These are phyloP conservation scores for Caradrina kadenii DNA, from an alignment of 2,888 invertebrate species.

Conservation along the genomic window DNA sequence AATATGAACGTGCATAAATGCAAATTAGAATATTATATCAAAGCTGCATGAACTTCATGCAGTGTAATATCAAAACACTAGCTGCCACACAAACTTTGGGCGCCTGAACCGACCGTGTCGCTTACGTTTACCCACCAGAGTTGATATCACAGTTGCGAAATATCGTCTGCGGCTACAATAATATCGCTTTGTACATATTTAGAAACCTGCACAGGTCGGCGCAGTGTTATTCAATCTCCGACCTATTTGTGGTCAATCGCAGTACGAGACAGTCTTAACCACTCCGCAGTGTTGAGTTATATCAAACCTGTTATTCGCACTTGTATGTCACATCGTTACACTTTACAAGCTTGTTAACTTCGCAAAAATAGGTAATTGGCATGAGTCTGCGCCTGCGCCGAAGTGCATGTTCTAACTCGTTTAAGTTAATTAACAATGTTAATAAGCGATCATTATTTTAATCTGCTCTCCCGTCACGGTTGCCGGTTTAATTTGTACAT, in stretches of 20 bases:
- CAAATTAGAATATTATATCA: slow-evolving; percentile 33
- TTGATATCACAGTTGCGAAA: slow-evolving; percentile 78
- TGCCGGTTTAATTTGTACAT: slow-evolving; percentile 75
- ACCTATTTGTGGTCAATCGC: slow-evolving; percentile 88
- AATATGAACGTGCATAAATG: slow-evolving; percentile 10
- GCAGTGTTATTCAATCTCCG: slow-evolving; percentile 87
- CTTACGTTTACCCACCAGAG: slow-evolving; percentile 59
- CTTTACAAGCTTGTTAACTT: slow-evolving; percentile 45
- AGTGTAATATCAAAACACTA: slow-evolving; percentile 48
- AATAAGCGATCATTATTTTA: slow-evolving; percentile 81
- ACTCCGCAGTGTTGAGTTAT: slow-evolving; percentile 55
- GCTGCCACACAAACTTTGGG: slow-evolving; percentile 56
- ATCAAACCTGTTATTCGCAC: slow-evolving; percentile 69
- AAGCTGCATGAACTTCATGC: slow-evolving; percentile 44
- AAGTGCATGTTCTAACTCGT: slow-evolving; percentile 67
- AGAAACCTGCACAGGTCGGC: slow-evolving; percentile 85
- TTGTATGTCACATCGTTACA: slow-evolving; percentile 43
- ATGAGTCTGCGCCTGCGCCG: slow-evolving; percentile 37
- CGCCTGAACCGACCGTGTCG: slow-evolving; percentile 60
- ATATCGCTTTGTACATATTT: slow-evolving; percentile 86
- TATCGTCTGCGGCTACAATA: slow-evolving; percentile 83
- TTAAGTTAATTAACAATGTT: slow-evolving; percentile 79
- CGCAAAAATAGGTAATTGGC: slow-evolving; percentile 52
- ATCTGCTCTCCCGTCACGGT: slow-evolving; percentile 79
- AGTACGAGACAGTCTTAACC: slow-evolving; percentile 73